Evolutionary conservation across 2,113 vertebrate genomes (phyloP), one percentile per base, ranked within the genome.

Genomic region (Himantopus leucocephalus): DNA sequence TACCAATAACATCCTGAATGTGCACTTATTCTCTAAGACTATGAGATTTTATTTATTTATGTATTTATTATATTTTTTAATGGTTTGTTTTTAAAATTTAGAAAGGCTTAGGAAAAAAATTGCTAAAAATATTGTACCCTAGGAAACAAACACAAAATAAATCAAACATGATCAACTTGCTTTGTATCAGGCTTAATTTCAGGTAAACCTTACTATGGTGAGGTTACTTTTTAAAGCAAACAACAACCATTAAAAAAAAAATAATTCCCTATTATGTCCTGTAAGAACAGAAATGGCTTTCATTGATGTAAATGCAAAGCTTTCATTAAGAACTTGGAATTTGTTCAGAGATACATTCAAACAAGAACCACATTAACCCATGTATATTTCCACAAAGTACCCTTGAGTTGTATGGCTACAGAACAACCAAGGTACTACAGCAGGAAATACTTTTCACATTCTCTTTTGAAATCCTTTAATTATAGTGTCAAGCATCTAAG

Each of bases 161-260:
- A 60, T 29, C 0, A 0, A 88, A 21, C 15, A 29, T 43, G 2
- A 19, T 72, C 13, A 39, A 4, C 9, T 75, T 75, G 9, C 3
- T 79, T 62, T 53, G 29, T 37, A 26, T 71, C 6, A 58, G 45
- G 6, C 3, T 48, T 62, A 82, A 62, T 81, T 88, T 78, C 34
- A 58, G 27, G 14, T 53, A 58, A 92, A 88, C 6, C 2, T 74
- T 77, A 52, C 3, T 22, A 48, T 14, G 6, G 6, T 71, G 41
- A 62, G 6, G n/a, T 82, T 66, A 62, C 34, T 78, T 77, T 34
- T 39, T 55, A 80, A 92, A 80, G 21, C 2, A 5, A 50, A 6
- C 6, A 55, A 3, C 14, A 77, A 68, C 37, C 8, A 47, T 66
- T 90, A 21, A 41, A 77, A 70, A 8, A 77, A 73, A 77, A 73